Conservation (phyloP, 2,888 invertebrate genomes). For the Heliconius cydno region DNA sequence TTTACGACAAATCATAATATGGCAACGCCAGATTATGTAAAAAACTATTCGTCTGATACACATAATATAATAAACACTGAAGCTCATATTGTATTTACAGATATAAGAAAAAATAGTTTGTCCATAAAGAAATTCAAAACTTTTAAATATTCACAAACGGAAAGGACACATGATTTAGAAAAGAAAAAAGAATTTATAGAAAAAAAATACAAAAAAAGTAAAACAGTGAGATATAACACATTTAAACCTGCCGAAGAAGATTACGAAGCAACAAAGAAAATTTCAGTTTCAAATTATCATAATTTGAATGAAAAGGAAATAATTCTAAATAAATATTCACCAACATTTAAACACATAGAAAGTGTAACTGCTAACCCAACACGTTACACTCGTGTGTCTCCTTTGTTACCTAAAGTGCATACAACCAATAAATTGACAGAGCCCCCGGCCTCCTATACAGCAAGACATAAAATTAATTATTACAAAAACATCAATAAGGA, state of each 20-base stretch:
- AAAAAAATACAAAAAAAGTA: conserved; percentile 32
- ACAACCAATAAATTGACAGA: neutral
- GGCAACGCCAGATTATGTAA: neutral
- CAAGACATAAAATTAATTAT: conserved; percentile 32
- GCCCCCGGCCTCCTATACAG: neutral
- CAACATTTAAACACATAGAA: neutral
- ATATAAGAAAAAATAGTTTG: neutral
- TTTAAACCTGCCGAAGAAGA: conserved; percentile 46
- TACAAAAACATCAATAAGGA: conserved; percentile 25
- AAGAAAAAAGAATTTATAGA: neutral
- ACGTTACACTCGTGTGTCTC: neutral
- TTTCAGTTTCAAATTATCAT: neutral
- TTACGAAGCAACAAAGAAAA: conserved; percentile 4
- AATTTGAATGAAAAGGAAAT: neutral
- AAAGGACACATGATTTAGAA: neutral
- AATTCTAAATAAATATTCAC: neutral
- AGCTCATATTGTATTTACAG: neutral
- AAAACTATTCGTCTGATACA: neutral
- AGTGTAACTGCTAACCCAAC: neutral
- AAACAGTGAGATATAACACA: conserved; percentile 48
- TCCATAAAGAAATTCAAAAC: neutral
- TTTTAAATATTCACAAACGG: neutral
- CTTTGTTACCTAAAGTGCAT: neutral
- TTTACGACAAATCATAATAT: neutral
- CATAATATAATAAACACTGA: neutral